phyloP scores from a whole-genome alignment of 2,113 vertebrate species.

The Calypte anna region DNA sequence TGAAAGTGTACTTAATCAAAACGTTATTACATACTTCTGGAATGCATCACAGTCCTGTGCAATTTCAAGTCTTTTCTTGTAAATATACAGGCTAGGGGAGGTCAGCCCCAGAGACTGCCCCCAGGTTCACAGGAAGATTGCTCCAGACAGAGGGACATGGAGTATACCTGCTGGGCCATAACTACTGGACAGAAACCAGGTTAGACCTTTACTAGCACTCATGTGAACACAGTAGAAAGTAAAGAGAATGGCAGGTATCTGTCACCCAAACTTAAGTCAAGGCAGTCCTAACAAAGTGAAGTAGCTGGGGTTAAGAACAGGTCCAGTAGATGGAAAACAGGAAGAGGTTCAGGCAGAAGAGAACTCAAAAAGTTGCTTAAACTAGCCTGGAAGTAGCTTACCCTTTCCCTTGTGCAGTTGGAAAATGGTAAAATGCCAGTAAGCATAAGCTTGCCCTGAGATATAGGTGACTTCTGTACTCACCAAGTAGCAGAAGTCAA shows the following conservation, averaged over 20 bases:
- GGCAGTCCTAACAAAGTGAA: background rate
- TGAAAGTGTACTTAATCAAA: background rate
- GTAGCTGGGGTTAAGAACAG: background rate
- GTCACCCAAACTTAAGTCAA: background rate
- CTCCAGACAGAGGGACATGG: background rate
- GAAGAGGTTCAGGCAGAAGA: background rate
- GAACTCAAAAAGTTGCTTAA: background rate
- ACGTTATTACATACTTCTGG: background rate
- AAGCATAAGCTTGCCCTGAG: background rate
- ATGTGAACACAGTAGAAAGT: background rate
- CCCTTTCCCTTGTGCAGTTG: background rate
- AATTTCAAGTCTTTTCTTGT: background rate
- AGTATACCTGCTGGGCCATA: background rate
- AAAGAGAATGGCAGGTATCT: background rate
- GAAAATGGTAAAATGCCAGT: background rate
- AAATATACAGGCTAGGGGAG: background rate
- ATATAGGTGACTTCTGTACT: conserved; percentile 25
- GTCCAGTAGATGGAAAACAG: background rate
- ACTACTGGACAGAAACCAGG: background rate
- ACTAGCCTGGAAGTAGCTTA: background rate
- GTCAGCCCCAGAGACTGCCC: background rate
- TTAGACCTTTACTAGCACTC: background rate
- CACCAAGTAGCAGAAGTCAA: conserved; percentile 73
- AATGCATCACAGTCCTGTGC: background rate
- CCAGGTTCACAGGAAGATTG: background rate